These are phyloP conservation scores for Bubo scandiacus DNA, from an alignment of 2,113 vertebrate species.

Conservation along the genomic window DNA sequence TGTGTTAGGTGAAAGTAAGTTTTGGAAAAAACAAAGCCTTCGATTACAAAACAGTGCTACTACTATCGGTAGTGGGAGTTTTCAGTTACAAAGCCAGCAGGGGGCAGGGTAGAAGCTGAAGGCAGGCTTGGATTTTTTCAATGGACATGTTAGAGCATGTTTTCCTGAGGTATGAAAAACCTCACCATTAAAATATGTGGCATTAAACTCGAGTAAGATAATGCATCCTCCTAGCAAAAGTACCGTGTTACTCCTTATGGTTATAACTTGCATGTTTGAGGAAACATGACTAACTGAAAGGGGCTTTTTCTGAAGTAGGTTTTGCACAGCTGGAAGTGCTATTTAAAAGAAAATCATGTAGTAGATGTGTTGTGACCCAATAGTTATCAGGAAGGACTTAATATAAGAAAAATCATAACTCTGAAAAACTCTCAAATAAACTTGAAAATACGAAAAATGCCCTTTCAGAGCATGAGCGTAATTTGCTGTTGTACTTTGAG, in stretches of 20 bases:
- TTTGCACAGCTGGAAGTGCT: neutral
- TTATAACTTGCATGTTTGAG: neutral
- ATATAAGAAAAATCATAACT: neutral
- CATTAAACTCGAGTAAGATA: neutral
- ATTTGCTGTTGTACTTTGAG: neutral
- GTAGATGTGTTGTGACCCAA: neutral
- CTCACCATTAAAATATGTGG: slow-evolving; percentile 36
- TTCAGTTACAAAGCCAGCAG: slow-evolving; percentile 57
- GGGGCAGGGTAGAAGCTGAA: slow-evolving; percentile 63
- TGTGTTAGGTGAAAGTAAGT: neutral
- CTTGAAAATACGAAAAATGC: neutral
- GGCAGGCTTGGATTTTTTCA: neutral
- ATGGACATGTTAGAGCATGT: slow-evolving; percentile 79
- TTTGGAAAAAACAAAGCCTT: neutral
- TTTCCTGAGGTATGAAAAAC: slow-evolving; percentile 29
- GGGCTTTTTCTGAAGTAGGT: neutral
- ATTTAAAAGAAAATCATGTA: neutral
- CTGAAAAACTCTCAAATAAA: neutral
- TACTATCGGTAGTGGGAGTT: fast-evolving
- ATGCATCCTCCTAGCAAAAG: neutral
- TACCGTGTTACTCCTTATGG: neutral
- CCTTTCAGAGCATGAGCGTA: neutral
- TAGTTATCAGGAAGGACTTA: neutral
- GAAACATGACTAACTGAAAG: neutral
- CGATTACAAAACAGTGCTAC: fast-evolving